Base-by-base conservation (phyloP, 1,140 invertebrate genomes). In the Hyposmocoma kahamanoa region DNA sequence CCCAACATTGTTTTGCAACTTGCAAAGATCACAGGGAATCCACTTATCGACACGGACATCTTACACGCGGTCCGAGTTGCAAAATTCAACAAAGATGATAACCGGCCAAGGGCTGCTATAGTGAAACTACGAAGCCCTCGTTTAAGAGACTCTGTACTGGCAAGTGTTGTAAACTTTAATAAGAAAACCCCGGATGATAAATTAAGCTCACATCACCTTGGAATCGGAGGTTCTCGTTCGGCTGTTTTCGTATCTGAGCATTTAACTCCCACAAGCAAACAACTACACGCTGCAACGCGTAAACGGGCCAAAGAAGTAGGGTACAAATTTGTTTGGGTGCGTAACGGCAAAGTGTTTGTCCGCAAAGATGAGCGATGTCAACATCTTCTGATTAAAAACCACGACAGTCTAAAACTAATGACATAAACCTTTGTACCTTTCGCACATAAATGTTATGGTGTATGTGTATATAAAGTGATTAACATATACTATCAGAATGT, bases 401-500 rank as follows among this genome's bases (percentile, higher is more conserved):
- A 42, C 15, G 39, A 42, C 3, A 13, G 4, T 9, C 18, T 42
- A 19, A 15, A 22, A 21, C 9, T 5, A 19, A 9, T 41, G 10
- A 6, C 15, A n/a, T n/a, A n/a, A n/a, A n/a, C n/a, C n/a, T n/a
- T n/a, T 41, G 6, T 3, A 41, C 6, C 20, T 22, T 19, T 13
- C 13, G 22, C 8, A 10, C n/a, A 19, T 30, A 5, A 15, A 8
- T 45, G 6, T 6, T 28, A 11, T 28, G 24, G 6, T 28, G 6
- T 28, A 6, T 28, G 6, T 28, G 6, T 28, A 28, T n/a, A n/a
- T 28, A 28, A 28, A 28, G 11, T 28, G 24, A 28, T 28, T 28
- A 11, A 28, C 5, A 45, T 45, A 17, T 45, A 45, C 22, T 45
- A 45, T n/a, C 42, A 45, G 30, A 45, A 45, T 28, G 42, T 45